Evolutionary conservation across 2,113 vertebrate genomes (phyloP).

Genomic region (Paracanthobrama guichenoti): DNA sequence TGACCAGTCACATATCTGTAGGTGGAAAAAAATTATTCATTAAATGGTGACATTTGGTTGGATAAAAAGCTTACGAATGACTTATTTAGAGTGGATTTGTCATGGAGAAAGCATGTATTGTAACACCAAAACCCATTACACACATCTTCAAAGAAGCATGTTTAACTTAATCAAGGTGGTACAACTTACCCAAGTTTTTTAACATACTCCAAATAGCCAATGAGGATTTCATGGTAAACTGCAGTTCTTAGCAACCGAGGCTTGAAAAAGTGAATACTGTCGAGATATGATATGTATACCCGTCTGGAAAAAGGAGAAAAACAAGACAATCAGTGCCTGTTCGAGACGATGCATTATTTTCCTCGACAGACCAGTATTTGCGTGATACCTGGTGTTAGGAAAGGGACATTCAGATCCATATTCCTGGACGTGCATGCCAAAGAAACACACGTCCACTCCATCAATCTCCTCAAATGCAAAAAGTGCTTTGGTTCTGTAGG

Average conservation of each 20-base stretch:
- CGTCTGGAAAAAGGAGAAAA: slow-evolving; percentile 74
- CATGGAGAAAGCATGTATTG: neutral
- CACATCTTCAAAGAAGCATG: neutral
- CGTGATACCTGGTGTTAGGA: slow-evolving; percentile 91
- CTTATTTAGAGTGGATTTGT: neutral
- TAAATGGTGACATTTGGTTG: neutral
- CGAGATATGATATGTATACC: slow-evolving; percentile 98
- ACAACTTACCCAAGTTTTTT: slow-evolving; percentile 91
- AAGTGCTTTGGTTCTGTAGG: slow-evolving; percentile 98
- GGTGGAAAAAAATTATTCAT: neutral
- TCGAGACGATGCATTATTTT: neutral
- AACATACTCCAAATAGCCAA: slow-evolving; percentile 96
- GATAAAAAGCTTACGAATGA: neutral
- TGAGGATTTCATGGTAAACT: slow-evolving; percentile 97
- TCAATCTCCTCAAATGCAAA: slow-evolving; percentile 99
- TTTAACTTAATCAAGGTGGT: neutral
- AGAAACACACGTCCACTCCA: slow-evolving; percentile 96
- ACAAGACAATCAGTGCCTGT: neutral
- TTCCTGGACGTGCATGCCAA: slow-evolving; percentile 98
- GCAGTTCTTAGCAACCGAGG: slow-evolving; percentile 91
- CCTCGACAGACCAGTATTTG: neutral
- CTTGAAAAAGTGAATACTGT: slow-evolving; percentile 98
- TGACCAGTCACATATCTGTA: slow-evolving; percentile 91
- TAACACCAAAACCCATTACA: neutral
- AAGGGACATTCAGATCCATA: slow-evolving; percentile 93